A percentile compares a stretch with the other conserved stretches of the same genome.
These are phyloP conservation scores for Akabosia matsudoensis DNA, from an alignment of 1,140 invertebrate genomes.

Conservation along the genomic window DNA sequence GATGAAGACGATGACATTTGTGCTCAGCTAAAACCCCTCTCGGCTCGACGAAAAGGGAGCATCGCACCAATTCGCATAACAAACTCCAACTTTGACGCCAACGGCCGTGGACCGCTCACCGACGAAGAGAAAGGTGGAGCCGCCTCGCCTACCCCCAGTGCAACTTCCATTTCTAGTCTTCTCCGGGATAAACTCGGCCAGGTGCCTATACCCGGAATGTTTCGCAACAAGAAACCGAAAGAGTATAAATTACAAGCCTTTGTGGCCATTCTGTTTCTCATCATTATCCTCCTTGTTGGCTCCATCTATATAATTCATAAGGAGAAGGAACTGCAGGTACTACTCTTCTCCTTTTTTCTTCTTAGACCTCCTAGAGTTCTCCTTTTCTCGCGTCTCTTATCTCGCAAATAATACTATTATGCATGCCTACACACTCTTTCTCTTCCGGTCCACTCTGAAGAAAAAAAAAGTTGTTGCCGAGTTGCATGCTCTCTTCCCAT, in stretches of 20 bases:
- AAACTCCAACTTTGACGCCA: not conserved
- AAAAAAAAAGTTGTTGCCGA: no score
- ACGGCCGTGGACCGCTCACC: not conserved
- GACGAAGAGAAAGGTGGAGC: not conserved
- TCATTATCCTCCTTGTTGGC: constrained; percentile 72
- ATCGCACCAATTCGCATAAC: not conserved
- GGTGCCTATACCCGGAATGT: constrained; percentile 56
- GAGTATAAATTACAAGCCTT: constrained; percentile 70
- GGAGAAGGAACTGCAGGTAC: constrained; percentile 65
- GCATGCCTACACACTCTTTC: no score
- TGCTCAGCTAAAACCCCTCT: not conserved
- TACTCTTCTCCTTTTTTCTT: not conserved
- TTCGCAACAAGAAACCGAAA: constrained; percentile 60
- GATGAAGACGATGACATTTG: constrained; percentile 2
- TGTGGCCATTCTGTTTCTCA: constrained; percentile 73
- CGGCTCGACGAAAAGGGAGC: not conserved
- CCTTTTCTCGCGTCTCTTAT: not conserved
- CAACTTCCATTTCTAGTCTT: constrained; percentile 76
- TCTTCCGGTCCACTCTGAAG: no score
- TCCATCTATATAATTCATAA: constrained; percentile 79
- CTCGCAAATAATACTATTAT: no score
- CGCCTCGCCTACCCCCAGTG: constrained; percentile 69
- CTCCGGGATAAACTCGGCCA: constrained; percentile 68
- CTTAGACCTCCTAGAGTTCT: not conserved
- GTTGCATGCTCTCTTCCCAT: not conserved